Conservation (phyloP, 2,888 invertebrate genomes). For the Thereva nobilitata region DNA sequence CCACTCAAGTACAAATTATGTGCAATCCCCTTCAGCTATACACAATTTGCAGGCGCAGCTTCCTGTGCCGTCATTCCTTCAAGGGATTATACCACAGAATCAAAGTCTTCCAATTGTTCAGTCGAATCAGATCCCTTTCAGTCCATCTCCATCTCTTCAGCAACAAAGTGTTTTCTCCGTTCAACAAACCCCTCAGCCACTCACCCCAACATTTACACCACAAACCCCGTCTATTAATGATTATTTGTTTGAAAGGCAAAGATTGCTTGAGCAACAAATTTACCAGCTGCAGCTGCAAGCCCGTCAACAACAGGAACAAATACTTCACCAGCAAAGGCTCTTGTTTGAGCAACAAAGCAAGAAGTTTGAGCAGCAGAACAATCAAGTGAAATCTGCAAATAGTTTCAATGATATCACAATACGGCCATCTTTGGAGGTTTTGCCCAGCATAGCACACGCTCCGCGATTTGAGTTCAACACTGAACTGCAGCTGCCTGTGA, state of each 20-base stretch:
- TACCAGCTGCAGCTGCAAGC: conserved; percentile 69
- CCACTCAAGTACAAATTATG: not conserved
- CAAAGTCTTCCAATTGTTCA: conserved; percentile 23
- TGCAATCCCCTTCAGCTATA: conserved; percentile 18
- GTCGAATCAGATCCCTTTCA: conserved; percentile 21
- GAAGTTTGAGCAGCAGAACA: conserved; percentile 41
- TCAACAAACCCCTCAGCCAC: conserved; percentile 46
- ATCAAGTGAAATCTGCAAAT: conserved; percentile 43
- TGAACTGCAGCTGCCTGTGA: conserved; percentile 63
- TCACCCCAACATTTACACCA: conserved; percentile 34
- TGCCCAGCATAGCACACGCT: conserved; percentile 51
- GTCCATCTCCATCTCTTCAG: conserved; percentile 24
- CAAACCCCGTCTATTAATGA: conserved; percentile 47
- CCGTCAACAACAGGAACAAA: conserved; percentile 71
- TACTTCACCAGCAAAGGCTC: conserved; percentile 68
- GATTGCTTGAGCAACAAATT: conserved; percentile 71
- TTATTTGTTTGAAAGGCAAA: conserved; percentile 63
- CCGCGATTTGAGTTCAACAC: conserved; percentile 51
- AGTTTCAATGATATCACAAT: conserved; percentile 45
- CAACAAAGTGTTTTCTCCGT: conserved; percentile 37
- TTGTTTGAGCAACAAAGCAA: conserved; percentile 61
- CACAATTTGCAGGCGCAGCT: not conserved
- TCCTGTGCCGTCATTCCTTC: conserved; percentile 33
- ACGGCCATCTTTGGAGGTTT: conserved; percentile 57
- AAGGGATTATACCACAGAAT: conserved; percentile 33